Base-by-base conservation (phyloP, 2,797 vertebrate genomes). In the Malurus leucopterus region DNA sequence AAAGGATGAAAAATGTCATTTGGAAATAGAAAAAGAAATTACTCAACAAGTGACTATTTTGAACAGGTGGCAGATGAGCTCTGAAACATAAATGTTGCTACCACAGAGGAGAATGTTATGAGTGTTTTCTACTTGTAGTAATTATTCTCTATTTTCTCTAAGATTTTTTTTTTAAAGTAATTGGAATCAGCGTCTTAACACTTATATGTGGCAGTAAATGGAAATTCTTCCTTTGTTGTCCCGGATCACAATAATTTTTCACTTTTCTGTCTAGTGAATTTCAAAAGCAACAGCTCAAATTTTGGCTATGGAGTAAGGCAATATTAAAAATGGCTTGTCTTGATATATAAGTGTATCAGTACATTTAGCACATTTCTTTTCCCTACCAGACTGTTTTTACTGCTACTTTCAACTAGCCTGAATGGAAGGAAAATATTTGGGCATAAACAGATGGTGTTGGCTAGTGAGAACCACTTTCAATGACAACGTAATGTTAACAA, bases 351-450 rank as follows among this genome's bases (percentile, higher is more conserved):
- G 24, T 59, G 14, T 55, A 91, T 74, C 49, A 83, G 59, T 75
- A 75, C 7, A 47, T 74, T 90, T 85, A 89, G 47, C 78, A 72
- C 20, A 54, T 83, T 88, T 86, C 14, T 88, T 58, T 84, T 57
- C 26, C 24, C 2, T 70, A 10, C 3, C 72, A 94, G 86, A 75
- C 20, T 90, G 93, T 87, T 92, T 95, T 92, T 78, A 85, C 75
- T 92, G 70, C 59, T 94, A 75, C 49, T 94, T 85, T 85, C 79
- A 90, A 67, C 49, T 90, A 92, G 79, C 47, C 53, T 90, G 70
- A 91, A 87, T 65, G 20, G 59, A 80, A 81, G 8, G 49, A 86
- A 95, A 95, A 93, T 93, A 94, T 94, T 93, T 94, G 55, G 27
- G 11, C 73, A 71, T 61, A 89, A 93, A 85, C 82, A 95, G 94